phyloP scores from a whole-genome alignment of 2,113 vertebrate genomes.

The Crotophaga sulcirostris region DNA sequence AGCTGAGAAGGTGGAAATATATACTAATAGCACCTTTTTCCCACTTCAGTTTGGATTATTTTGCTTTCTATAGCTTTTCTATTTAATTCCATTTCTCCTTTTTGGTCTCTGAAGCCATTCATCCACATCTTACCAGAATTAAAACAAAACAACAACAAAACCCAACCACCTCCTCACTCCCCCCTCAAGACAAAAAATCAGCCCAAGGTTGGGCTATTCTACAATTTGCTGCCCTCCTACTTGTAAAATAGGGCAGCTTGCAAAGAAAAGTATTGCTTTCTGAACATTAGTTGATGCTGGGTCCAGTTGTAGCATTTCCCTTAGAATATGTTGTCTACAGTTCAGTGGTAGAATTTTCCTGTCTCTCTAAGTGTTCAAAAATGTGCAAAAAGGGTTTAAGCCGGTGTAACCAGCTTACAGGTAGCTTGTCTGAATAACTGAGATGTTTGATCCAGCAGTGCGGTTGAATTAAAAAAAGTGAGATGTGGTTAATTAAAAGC shows the following conservation, averaged over 20 bases:
- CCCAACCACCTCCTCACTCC: fast-evolving
- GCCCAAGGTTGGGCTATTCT: not conserved
- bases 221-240: not conserved
- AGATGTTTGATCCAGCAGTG: not conserved
- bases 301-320: not conserved
- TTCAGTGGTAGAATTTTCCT: not conserved
- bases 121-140: not conserved
- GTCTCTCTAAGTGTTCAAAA: not conserved
- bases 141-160: not conserved
- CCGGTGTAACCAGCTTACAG: not conserved
- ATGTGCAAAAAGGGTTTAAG: not conserved
- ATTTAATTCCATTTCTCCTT: not conserved
- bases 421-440: not conserved
- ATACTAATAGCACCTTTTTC: not conserved
- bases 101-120: not conserved
- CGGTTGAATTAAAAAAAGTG: not conserved
- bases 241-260: not conserved
- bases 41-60: not conserved
- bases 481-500: not conserved
- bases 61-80: not conserved
- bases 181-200: not conserved
- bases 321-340: not conserved
- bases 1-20: not conserved
- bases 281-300: not conserved
- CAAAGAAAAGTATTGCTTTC: not conserved